phyloP scores from a whole-genome alignment of 2,797 vertebrate species.

The Cuculus canorus region DNA sequence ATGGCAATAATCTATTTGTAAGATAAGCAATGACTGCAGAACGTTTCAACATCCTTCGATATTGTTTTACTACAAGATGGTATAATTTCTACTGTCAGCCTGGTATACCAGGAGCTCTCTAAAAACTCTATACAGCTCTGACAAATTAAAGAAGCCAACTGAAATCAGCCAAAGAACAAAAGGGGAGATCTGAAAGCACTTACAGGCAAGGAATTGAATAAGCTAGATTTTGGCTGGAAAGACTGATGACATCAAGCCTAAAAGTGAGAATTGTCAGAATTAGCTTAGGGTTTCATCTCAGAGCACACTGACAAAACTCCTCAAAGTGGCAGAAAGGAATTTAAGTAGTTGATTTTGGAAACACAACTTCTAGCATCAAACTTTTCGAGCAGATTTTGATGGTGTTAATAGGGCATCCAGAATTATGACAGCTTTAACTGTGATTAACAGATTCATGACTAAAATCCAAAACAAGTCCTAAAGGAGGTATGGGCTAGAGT shows the following conservation, averaged over 20 bases:
- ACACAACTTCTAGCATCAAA: not conserved
- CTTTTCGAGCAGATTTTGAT: slow-evolving; percentile 40
- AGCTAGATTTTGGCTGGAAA: not conserved
- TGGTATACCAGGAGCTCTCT: not conserved
- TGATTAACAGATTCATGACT: slow-evolving; percentile 9
- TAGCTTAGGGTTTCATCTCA: not conserved
- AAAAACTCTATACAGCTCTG: slow-evolving; percentile 1
- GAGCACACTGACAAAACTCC: slow-evolving; percentile 11
- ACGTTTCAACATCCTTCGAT: not conserved
- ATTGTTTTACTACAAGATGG: not conserved
- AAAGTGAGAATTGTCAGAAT: slow-evolving; percentile 12
- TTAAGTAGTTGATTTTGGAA: slow-evolving; percentile 46
- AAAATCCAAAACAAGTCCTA: not conserved
- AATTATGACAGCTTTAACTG: slow-evolving; percentile 36
- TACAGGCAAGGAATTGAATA: not conserved
- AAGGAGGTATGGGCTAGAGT: not conserved
- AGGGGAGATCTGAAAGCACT: not conserved
- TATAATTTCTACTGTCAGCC: not conserved
- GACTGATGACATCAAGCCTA: not conserved
- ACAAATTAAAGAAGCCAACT: not conserved
- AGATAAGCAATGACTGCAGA: not conserved
- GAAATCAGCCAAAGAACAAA: slow-evolving; percentile 26
- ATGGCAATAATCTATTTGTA: not conserved
- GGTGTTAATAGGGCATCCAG: slow-evolving; percentile 53
- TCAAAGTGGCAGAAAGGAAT: not conserved